Conservation (phyloP, 1,140 invertebrate genomes). For the Zaprionus ornatus region DNA sequence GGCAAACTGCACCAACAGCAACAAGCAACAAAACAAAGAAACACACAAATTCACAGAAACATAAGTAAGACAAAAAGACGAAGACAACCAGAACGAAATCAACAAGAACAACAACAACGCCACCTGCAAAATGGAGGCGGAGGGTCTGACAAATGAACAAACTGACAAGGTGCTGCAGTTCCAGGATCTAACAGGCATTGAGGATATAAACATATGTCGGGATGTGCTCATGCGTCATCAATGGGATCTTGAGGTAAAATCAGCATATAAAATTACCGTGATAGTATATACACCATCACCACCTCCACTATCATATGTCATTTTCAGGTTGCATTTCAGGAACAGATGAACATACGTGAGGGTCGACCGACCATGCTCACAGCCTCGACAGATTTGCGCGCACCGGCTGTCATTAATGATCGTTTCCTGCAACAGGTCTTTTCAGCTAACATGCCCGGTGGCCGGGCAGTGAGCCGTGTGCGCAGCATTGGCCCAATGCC, state of each 20-base stretch:
- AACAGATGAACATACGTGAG: conserved; percentile 95
- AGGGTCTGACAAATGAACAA: conserved; percentile 89
- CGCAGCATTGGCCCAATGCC: conserved; percentile 85
- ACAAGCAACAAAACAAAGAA: conserved; percentile 30
- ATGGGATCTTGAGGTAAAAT: conserved; percentile 95
- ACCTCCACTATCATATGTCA: neutral
- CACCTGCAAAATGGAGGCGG: conserved; percentile 79
- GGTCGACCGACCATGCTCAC: conserved; percentile 92
- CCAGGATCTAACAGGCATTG: conserved; percentile 97
- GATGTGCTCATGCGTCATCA: conserved; percentile 94
- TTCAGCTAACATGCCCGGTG: conserved; percentile 85
- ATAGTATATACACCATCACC: neutral
- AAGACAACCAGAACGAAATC: conserved; percentile 23
- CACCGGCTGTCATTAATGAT: conserved; percentile 91
- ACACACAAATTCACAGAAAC: conserved; percentile 15
- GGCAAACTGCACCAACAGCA: conserved; percentile 35
- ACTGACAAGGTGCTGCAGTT: conserved; percentile 95
- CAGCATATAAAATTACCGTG: neutral
- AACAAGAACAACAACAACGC: conserved; percentile 35
- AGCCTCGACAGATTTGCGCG: conserved; percentile 88
- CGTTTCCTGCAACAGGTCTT: conserved; percentile 88
- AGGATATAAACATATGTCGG: conserved; percentile 95
- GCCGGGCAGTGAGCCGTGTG: conserved; percentile 85
- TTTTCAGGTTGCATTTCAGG: conserved; percentile 87
- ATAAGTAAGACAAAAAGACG: conserved; percentile 18